Conservation (phyloP, 2,113 vertebrate genomes). For the Cephalopholis sonnerati region DNA sequence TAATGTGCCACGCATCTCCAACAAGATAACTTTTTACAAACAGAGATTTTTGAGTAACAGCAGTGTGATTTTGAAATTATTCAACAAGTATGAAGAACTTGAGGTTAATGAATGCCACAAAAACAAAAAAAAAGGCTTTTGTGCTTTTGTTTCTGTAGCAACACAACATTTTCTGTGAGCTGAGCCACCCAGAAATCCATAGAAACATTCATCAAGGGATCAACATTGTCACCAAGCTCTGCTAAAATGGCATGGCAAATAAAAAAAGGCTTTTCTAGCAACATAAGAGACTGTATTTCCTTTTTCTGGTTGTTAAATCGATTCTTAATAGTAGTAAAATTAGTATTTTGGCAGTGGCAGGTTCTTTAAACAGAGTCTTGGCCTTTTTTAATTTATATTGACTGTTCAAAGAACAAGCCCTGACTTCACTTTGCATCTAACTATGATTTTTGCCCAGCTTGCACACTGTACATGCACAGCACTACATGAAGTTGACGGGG, state of each 20-base stretch:
- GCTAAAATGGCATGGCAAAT: constrained; percentile 7
- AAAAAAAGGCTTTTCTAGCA: neutral
- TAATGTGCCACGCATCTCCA: neutral
- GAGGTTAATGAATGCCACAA: constrained; percentile 3
- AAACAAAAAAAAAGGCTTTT: neutral
- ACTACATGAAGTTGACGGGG: constrained; percentile 47
- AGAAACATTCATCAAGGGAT: constrained; percentile 42
- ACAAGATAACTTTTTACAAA: constrained; percentile 1
- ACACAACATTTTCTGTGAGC: constrained; percentile 1
- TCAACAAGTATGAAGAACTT: neutral
- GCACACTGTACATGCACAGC: constrained; percentile 38
- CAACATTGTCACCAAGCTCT: constrained; percentile 14
- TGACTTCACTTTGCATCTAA: constrained; percentile 33
- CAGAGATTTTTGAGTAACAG: neutral
- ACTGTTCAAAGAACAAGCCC: constrained; percentile 38
- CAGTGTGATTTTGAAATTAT: neutral
- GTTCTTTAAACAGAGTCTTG: constrained; percentile 19
- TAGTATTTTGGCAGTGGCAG: neutral
- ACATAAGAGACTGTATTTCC: neutral
- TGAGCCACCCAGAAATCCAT: constrained; percentile 8
- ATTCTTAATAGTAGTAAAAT: neutral
- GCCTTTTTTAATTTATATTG: constrained; percentile 25
- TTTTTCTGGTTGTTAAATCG: neutral
- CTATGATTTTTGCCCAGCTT: constrained; percentile 27
- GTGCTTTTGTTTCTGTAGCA: neutral